Evolutionary conservation across 2,113 vertebrate genomes (phyloP), one percentile per base, ranked within the genome.

Genomic region (Ornithorhynchus anatinus): DNA sequence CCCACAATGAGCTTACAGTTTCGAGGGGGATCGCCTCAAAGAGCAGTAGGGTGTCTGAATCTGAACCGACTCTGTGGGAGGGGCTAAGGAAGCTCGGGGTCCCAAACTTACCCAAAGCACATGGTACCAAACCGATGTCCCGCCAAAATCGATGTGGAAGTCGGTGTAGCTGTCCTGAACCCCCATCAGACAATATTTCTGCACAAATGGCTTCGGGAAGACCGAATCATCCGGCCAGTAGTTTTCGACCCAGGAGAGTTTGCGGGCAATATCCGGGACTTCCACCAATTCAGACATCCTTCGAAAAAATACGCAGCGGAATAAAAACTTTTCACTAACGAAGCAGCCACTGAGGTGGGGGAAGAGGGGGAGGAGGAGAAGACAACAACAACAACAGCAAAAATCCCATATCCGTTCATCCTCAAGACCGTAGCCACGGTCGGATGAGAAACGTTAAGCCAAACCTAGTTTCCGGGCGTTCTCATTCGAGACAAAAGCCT

Each of bases 171-270:
- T 97, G 90, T 96, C 95, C 88, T 96, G 96, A 79, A 99, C 97
- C 47, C 98, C 97, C 98, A 99, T 99, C 61, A 99, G 92, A 77
- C 98, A 99, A 80, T 99, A 99, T 90, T 99, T 99, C 91, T 99
- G 97, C 87, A 99, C 98, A 86, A 98, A 99, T 54, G 98, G 98
- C 79, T 99, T 99, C 64, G 98, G 97, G 87, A 98, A 99, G 85
- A 98, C 96, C 57, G 97, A 99, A 85, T 99, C 97, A 43, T 99
- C 97, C 4, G 98, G 97, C 98, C 98, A 99, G 72, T 99, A 99
- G 87, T 99, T 99, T 92, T 99, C 98, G 27, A 99, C 98, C 98
- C 98, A 99, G 6, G 98, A 99, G 91, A 99, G 96, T 84, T 96
- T 97, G 93, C 94, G 95, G 68, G 97, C 96, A 79, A 99, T 95